Evolutionary conservation across 2,113 vertebrate species (phyloP).

Genomic region (Xenus cinereus): DNA sequence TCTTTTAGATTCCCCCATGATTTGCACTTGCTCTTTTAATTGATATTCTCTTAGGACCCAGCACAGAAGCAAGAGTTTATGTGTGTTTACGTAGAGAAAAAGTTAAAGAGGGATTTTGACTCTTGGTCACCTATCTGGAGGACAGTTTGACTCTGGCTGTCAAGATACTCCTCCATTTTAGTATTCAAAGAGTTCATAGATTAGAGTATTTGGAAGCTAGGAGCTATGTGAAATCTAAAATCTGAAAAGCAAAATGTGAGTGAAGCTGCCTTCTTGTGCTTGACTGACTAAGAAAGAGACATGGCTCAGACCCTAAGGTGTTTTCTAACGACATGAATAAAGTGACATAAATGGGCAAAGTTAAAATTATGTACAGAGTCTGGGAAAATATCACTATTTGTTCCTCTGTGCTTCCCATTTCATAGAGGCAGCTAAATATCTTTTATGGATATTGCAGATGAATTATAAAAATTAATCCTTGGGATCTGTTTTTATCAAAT

Average conservation of each 20-base stretch:
- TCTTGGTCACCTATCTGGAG: background rate
- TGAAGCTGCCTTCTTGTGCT: background rate
- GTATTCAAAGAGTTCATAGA: background rate
- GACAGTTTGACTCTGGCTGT: background rate
- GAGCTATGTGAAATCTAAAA: background rate
- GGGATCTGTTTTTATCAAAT: background rate
- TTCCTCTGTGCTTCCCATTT: background rate
- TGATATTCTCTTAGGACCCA: background rate
- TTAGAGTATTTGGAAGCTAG: background rate
- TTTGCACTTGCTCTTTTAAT: background rate
- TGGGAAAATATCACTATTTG: background rate
- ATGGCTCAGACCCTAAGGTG: background rate
- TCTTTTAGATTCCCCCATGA: background rate
- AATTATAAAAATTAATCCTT: background rate
- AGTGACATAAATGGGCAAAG: background rate
- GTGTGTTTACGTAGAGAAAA: background rate
- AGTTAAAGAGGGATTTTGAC: background rate
- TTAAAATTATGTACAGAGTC: background rate
- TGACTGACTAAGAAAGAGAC: background rate
- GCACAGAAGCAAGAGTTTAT: background rate
- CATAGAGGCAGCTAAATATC: background rate
- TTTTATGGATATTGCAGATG: background rate
- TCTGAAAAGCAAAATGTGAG: background rate
- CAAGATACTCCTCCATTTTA: background rate
- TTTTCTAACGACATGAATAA: background rate